phyloP scores from a whole-genome alignment of 2,113 vertebrate genomes.

The Myrmecophaga tridactyla region DNA sequence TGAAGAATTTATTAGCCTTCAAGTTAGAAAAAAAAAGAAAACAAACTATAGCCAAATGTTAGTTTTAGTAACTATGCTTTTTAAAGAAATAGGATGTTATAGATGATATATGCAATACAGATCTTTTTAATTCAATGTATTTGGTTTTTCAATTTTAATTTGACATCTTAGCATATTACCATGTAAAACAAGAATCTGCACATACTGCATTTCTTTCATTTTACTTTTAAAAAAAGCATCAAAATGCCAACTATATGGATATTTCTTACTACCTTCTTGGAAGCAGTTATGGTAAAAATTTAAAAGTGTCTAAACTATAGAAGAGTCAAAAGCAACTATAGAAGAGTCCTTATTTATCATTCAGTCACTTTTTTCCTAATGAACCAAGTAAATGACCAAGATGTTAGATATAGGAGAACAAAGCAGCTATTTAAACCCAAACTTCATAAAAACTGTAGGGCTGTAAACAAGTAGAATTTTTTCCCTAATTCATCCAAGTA shows the following conservation, averaged over 20 bases:
- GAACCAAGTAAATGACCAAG: not conserved
- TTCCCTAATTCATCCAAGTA: not conserved
- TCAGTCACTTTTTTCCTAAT: not conserved
- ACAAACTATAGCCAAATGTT: not conserved
- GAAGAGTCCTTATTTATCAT: not conserved
- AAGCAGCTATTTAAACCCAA: not conserved
- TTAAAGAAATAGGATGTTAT: not conserved
- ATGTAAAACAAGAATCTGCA: not conserved
- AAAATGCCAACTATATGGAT: conserved; percentile 14
- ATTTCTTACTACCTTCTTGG: not conserved
- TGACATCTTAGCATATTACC: conserved; percentile 1
- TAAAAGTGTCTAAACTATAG: not conserved
- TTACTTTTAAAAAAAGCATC: conserved; percentile 1
- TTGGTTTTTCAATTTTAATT: conserved; percentile 6
- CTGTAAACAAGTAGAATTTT: not conserved
- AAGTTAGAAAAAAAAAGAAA: conserved; percentile 6
- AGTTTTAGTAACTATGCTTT: not conserved
- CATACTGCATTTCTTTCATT: not conserved
- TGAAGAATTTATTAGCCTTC: not conserved
- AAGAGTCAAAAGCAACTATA: not conserved
- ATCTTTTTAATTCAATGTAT: not conserved
- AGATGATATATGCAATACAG: not conserved
- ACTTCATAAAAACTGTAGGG: not conserved
- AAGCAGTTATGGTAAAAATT: not conserved
- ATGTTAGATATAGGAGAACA: not conserved